Evolutionary conservation across 2,888 invertebrate species (phyloP), one percentile per base, ranked within the genome.

Genomic region (Hymenopus coronatus): DNA sequence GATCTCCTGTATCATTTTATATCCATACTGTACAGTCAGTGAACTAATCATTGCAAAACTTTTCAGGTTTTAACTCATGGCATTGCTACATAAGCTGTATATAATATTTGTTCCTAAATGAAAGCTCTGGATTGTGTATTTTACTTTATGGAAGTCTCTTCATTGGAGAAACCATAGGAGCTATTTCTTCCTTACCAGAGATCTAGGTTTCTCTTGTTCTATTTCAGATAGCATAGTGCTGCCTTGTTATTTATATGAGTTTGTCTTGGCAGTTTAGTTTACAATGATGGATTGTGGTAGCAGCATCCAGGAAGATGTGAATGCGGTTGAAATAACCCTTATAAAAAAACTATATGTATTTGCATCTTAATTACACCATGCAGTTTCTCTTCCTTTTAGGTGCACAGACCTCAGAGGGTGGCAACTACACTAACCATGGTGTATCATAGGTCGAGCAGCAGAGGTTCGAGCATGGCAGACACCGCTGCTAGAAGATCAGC

Each of bases 361-460:
- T 89, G 88, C 90, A 90, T 88, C 89, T 89, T 90, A 90, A 90
- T 90, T 90, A 90, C 90, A 90, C 90, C 89, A 89, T 89, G 90
- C 88, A 90, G 90, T 90, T 90, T 90, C 89, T 90, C 89, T 90
- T 90, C 90, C 89, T 90, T 90, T 90, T 90, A 90, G 90, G 90
- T 90, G 90, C 88, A 88, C 88, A 87, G 89, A 89, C 84, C 86
- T 87, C 88, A 54, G 88, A 87, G 85, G 84, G 83, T 88, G 81
- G 83, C 87, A 85, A 82, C 70, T 54, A 83, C 87, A 81, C 85
- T 90, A 89, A 87, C 90, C 91, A 92, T 92, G 91, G 91, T 91
- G 91, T 91, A 91, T 91, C 91, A 91, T 91, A 92, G 91, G 91
- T 91, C 91, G 89, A 90, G 90, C 85, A 83, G 85, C 88, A 85